Evolutionary conservation across 2,888 invertebrate genomes (phyloP), one percentile per base, ranked within the genome.

Genomic region (Magallana nippona): DNA sequence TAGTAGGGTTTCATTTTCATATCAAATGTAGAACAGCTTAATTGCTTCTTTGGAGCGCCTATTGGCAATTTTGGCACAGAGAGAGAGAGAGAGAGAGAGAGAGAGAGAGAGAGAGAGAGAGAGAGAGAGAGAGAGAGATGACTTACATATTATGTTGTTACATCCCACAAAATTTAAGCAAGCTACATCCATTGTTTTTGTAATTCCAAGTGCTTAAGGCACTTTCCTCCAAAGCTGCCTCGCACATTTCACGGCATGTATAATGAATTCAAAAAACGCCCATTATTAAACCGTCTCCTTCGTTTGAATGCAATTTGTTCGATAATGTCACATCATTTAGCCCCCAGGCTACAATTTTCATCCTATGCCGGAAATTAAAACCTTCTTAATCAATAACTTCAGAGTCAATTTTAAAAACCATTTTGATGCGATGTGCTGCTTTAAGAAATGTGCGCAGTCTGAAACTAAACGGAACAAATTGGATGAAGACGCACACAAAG

Each of bases 61-160:
- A 5, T 44, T 44, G 44, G 44, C 44, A 44, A 63, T 63, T 19
- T 63, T 22, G 10, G 19, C 19, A 2, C 22, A 5, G 1, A 19
- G 10, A 62, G 19, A 11, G 62, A 63, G 10, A 63, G 63, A 27
- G 27, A 63, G 63, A 63, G 63, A 63, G 63, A 63, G 27, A 63
- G 27, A 63, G 22, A 63, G 63, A 63, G 63, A 63, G 63, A 63
- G 63, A 63, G 63, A 63, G 60, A 60, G 60, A 60, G 60, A 60
- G 60, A 60, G 15, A 15, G 63, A 32, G 63, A 58, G 58, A 13
- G 58, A 58, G 58, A 58, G 11, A 11, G 27, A 63, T 5, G 27
- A 63, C 63, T 63, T 63, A 63, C 63, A 63, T 63, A 27, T 63
- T 63, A 10, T 10, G 15, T 63, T 22, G 27, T 63, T 10, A 63